These are phyloP conservation scores for Holocentrus rufus DNA, from an alignment of 2,797 vertebrate species.

Conservation along the genomic window DNA sequence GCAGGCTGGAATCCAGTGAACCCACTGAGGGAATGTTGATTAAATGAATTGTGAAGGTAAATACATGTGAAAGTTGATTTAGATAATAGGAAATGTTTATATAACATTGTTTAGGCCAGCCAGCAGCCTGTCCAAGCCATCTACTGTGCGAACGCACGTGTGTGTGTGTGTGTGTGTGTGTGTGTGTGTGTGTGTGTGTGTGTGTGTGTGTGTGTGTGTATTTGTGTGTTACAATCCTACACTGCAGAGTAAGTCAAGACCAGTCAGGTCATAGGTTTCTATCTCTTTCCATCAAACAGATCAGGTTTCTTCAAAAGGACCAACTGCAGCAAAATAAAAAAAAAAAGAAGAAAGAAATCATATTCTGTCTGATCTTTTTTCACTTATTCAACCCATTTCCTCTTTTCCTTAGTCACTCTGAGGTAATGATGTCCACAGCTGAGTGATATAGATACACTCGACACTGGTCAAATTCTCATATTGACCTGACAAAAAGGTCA, in stretches of 20 bases:
- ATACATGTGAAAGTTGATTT: slow-evolving; percentile 5
- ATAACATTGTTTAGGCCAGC: not conserved
- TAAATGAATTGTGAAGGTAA: not conserved
- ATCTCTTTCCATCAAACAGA: not conserved
- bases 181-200: not conserved
- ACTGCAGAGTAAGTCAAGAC: not conserved
- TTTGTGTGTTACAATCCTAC: not conserved
- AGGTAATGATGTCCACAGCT: no score
- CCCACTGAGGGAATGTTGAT: slow-evolving; percentile 2
- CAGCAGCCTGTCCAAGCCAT: slow-evolving; percentile 2
- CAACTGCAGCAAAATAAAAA: not conserved
- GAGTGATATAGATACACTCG: no score
- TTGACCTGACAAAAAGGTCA: no score
- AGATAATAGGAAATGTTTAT: not conserved
- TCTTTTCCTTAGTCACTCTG: not conserved
- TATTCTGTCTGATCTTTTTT: slow-evolving; percentile 2
- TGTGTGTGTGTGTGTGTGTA: not conserved
- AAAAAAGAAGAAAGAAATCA: not conserved
- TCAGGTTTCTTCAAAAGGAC: slow-evolving; percentile 21
- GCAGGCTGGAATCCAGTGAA: no score
- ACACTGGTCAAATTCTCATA: no score
- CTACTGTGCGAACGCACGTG: not conserved
- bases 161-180: not conserved
- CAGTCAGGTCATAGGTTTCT: not conserved
- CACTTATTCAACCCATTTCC: slow-evolving; percentile 3